Base-by-base conservation (phyloP, 2,113 vertebrate genomes). In the Struthio camelus region DNA sequence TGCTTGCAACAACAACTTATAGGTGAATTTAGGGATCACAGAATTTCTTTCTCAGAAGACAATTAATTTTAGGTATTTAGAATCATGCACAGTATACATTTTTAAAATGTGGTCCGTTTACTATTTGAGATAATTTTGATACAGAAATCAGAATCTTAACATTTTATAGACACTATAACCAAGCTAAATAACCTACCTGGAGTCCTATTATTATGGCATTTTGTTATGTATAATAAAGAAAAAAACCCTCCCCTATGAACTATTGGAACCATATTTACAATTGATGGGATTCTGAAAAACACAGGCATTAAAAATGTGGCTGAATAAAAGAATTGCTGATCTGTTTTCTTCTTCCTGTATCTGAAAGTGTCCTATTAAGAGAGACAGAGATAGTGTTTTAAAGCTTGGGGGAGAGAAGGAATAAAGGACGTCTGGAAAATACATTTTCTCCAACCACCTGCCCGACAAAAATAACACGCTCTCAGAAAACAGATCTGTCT, bases 171-270 rank as follows among this genome's bases (percentile, higher is more conserved):
- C 56, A 50, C 36, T 66, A 53, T 48, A 91, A 53, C 58, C 71
- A 91, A 87, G 78, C 30, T 73, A 85, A 92, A 89, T 32, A 79
- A 50, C 44, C 30, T 72, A 89, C 40, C 50, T 64, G 28, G 73
- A 89, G 40, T 76, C 25, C 59, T 87, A 91, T 94, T 83, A 77
- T 80, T 87, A 82, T 18, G 44, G 34, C 53, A 77, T 96, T 94
- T 94, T 94, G 18, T 58, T 78, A 91, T 67, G 82, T 6, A 67
- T 20, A 34, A 53, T 87, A 85, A 77, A 80, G 62, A 38, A 42
- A 58, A 76, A 19, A 58, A 28, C 36, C 34, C 56, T 91, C 30
- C 66, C 58, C 25, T 20, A 62, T 8, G 38, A 79, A 75, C 79
- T 64, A 50, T 70, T 81, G 87, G 48, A 91, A 94, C 8, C 42